Percentiles rank a stretch among this genome's conserved stretches.
Evolutionary conservation across 1,140 invertebrate species (phyloP).

Genomic region (Zaprionus taronus): DNA sequence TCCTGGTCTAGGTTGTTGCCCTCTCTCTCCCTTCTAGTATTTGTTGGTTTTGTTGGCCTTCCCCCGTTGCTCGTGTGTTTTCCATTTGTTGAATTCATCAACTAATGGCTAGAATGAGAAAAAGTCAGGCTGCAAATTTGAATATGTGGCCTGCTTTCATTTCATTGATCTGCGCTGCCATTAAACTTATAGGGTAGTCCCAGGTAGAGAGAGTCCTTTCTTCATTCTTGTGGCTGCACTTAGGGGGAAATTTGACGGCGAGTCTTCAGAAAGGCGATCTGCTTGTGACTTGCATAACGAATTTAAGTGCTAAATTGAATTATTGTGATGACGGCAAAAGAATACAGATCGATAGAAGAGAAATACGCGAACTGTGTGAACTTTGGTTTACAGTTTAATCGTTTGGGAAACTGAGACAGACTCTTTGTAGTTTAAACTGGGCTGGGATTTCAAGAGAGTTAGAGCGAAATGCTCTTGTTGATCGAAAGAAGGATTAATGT

Average conservation of each 20-base stretch:
- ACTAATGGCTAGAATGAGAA: constrained; percentile 60
- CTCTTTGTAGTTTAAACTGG: not conserved
- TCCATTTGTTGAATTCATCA: constrained; percentile 67
- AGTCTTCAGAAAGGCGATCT: constrained; percentile 13
- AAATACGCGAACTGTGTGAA: not conserved
- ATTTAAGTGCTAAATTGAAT: constrained; percentile 34
- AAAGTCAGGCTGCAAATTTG: constrained; percentile 51
- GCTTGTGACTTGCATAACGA: constrained; percentile 8
- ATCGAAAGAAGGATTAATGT: too few species aligned
- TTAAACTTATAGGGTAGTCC: constrained; percentile 30
- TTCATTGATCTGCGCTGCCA: constrained; percentile 57
- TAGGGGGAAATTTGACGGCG: constrained; percentile 10
- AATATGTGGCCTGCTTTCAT: constrained; percentile 46
- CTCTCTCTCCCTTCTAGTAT: constrained; percentile 59
- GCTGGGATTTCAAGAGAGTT: not conserved
- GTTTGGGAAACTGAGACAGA: not conserved
- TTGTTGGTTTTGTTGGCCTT: constrained; percentile 16
- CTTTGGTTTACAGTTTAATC: not conserved
- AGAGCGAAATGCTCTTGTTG: too few species aligned
- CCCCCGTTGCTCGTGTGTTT: constrained; percentile 19
- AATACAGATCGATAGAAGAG: not conserved
- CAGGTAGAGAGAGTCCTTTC: not conserved
- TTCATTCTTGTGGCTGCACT: constrained; percentile 30
- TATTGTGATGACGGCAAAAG: constrained; percentile 15
- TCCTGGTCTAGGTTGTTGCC: constrained; percentile 61